Evolutionary conservation across 2,888 invertebrate species (phyloP).

Genomic region (Trimorus sp.): DNA sequence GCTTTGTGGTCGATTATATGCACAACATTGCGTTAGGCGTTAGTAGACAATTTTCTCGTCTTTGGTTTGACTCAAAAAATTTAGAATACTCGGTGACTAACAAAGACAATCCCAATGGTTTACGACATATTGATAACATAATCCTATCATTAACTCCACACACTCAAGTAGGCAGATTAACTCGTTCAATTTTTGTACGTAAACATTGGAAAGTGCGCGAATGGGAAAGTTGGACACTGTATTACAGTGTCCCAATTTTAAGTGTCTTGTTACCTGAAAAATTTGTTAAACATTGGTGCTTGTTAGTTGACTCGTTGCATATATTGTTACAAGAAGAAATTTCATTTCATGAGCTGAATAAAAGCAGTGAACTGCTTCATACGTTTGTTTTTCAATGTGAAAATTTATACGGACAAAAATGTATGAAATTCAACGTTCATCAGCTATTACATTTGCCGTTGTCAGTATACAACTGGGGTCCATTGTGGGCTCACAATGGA

Average conservation of each 20-base stretch:
- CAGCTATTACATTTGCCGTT: neutral
- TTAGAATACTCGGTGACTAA: too few species aligned
- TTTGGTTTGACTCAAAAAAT: neutral
- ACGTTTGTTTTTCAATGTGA: neutral
- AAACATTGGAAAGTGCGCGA: constrained; percentile 3
- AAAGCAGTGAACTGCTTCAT: neutral
- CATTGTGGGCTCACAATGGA: too few species aligned
- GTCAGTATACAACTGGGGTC: too few species aligned
- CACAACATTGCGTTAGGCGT: constrained; percentile 4
- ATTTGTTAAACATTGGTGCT: constrained; percentile 6
- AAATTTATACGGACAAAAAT: neutral
- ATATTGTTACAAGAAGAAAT: constrained; percentile 7
- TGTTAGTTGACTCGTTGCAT: neutral
- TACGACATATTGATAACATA: too few species aligned
- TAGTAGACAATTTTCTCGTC: neutral
- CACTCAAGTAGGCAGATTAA: neutral
- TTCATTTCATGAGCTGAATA: neutral
- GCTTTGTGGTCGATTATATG: constrained; percentile 5
- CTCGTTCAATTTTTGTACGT: neutral
- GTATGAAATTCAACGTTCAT: constrained; percentile 6
- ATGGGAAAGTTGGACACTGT: too few species aligned
- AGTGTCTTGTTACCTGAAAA: neutral
- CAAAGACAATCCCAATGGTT: too few species aligned
- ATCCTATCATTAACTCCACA: neutral
- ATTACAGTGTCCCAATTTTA: constrained; percentile 7